Percentiles rank a stretch among this genome's conserved stretches.
Evolutionary conservation across 2,888 invertebrate genomes (phyloP).

Genomic region (Melolontha melolontha): DNA sequence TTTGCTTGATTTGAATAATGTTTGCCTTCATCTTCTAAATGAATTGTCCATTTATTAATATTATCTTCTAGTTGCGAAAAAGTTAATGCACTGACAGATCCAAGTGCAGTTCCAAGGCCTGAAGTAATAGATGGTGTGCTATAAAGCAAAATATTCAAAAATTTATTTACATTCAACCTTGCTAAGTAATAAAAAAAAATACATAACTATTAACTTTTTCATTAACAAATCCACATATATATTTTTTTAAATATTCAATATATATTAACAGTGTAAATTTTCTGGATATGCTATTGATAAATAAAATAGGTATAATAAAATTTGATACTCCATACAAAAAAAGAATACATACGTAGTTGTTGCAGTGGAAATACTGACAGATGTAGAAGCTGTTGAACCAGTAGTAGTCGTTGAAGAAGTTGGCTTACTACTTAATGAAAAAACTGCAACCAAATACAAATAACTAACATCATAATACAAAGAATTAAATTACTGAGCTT

Average conservation of each 20-base stretch:
- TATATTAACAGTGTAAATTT: no score
- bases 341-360: neutral
- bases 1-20: constrained; percentile 94
- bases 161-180: neutral
- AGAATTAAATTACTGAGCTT: no score
- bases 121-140: constrained; percentile 48
- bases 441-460: neutral
- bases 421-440: constrained; percentile 25
- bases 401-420: neutral
- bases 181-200: no score
- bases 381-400: constrained; percentile 26
- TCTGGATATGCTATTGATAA: no score
- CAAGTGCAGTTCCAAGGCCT: constrained; percentile 56
- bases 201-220: no score
- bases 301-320: neutral
- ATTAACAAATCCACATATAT: no score
- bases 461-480: no score
- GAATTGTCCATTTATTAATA: constrained; percentile 94
- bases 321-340: neutral
- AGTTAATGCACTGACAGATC: constrained; percentile 72
- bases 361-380: constrained; percentile 6
- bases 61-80: constrained; percentile 90
- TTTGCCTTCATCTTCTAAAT: constrained; percentile 93
- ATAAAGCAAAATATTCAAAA: constrained; percentile 18
- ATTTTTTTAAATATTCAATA: no score